These are phyloP conservation scores for Periophthalmodon schlosseri DNA, from an alignment of 2,113 vertebrate species.

Conservation along the genomic window DNA sequence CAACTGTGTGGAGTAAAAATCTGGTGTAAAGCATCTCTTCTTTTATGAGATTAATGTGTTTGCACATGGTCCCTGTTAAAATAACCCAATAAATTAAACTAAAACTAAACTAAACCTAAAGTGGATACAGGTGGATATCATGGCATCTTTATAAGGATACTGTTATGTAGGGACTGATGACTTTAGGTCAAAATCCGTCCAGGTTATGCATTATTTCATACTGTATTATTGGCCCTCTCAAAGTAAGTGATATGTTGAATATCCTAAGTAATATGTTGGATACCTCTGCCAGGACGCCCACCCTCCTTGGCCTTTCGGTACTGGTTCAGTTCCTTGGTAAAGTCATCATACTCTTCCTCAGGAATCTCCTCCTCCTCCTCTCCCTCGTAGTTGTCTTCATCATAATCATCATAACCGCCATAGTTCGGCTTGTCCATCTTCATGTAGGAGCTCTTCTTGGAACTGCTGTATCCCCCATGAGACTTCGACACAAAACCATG, in stretches of 20 bases:
- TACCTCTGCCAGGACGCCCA: conserved; percentile 68
- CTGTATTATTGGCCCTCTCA: too few relatives aligned
- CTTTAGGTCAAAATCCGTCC: too few relatives aligned
- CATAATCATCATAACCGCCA: conserved; percentile 85
- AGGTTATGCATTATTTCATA: too few relatives aligned
- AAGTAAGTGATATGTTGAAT: background rate
- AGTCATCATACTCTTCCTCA: conserved; percentile 91
- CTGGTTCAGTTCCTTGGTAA: conserved; percentile 90
- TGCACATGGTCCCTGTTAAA: too few relatives aligned
- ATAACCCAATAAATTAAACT: too few relatives aligned
- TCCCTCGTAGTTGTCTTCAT: conserved; percentile 86
- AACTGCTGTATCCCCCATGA: conserved; percentile 81
- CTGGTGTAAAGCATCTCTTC: too few relatives aligned
- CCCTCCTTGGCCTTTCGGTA: conserved; percentile 91
- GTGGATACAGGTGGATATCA: too few relatives aligned
- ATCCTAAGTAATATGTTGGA: background rate
- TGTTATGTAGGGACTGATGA: background rate
- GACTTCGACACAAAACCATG: conserved; percentile 61
- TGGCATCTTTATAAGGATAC: too few relatives aligned
- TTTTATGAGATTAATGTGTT: too few relatives aligned
- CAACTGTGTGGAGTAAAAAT: background rate
- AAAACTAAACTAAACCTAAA: too few relatives aligned
- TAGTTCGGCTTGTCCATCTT: conserved; percentile 90
- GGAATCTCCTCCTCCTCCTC: conserved; percentile 87
- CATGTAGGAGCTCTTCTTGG: conserved; percentile 87